phyloP scores from a whole-genome alignment of 2,888 invertebrate genomes.

The Charanyca ferruginea region DNA sequence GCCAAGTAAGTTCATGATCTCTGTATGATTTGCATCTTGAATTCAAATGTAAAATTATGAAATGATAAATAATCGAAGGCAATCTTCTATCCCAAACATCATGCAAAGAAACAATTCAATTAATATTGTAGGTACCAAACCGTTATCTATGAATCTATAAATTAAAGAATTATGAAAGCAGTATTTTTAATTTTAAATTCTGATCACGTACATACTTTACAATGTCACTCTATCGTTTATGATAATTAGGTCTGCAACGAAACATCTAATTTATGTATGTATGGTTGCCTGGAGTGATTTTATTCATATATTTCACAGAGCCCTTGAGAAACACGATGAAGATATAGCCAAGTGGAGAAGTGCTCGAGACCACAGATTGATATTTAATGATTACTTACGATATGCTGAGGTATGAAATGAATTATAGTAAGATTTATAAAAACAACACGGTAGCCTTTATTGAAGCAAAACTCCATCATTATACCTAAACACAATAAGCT shows the following conservation, averaged over 20 bases:
- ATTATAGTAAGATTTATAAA: no score
- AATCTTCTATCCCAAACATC: not conserved
- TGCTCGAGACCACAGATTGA: slow-evolving; percentile 14
- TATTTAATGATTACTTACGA: slow-evolving; percentile 54
- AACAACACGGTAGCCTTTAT: not conserved
- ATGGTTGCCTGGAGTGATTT: no score
- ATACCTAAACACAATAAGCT: no score
- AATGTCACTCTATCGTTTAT: no score
- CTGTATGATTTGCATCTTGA: not conserved
- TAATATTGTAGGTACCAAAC: no score
- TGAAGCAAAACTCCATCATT: no score
- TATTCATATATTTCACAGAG: slow-evolving; percentile 19
- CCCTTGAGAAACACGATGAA: slow-evolving; percentile 46
- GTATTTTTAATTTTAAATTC: no score
- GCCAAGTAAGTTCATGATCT: slow-evolving; percentile 65
- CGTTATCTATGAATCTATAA: no score
- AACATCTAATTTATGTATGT: no score
- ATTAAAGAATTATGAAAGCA: no score
- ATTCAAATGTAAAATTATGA: not conserved
- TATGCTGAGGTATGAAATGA: slow-evolving; percentile 54
- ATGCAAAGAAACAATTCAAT: not conserved
- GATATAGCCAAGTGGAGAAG: slow-evolving; percentile 24
- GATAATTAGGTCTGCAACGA: no score
- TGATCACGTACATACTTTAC: no score
- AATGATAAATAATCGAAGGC: not conserved